A percentile compares a stretch with the other conserved stretches of the same genome.
Evolutionary conservation across 1,140 invertebrate genomes (phyloP).

Genomic region (Cyclina sinensis): DNA sequence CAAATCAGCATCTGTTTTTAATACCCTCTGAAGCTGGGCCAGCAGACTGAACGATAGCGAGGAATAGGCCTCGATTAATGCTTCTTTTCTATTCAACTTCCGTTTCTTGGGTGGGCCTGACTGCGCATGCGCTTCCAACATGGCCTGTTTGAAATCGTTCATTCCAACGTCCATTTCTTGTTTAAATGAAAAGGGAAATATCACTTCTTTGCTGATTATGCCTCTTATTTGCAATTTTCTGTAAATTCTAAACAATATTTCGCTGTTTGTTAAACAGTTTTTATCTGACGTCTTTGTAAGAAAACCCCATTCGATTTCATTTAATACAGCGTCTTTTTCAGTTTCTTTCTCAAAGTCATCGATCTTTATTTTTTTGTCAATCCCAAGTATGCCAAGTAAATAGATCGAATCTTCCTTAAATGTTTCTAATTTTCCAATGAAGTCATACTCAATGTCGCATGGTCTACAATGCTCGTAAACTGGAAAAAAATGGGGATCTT

Average conservation of each 20-base stretch:
- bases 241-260: slow-evolving; percentile 64
- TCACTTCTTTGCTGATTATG: slow-evolving; percentile 64
- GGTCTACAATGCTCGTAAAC: slow-evolving; percentile 73
- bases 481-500: slow-evolving; percentile 70
- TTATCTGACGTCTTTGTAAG: slow-evolving; percentile 17
- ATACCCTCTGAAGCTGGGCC: not conserved
- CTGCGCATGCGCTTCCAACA: not conserved
- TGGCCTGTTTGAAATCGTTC: not conserved
- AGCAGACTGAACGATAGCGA: not conserved
- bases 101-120: not conserved
- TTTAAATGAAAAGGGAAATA: slow-evolving; percentile 49
- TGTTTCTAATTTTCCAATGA: slow-evolving; percentile 76
- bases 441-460: slow-evolving; percentile 71
- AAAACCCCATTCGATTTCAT: slow-evolving; percentile 67
- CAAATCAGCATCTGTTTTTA: not conserved
- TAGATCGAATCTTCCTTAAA: slow-evolving; percentile 68
- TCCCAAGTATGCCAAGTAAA: slow-evolving; percentile 62
- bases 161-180: not conserved
- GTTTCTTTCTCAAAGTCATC: slow-evolving; percentile 46
- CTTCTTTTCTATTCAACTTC: slow-evolving; percentile 37
- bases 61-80: not conserved
- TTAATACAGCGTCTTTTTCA: slow-evolving; percentile 68
- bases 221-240: slow-evolving; percentile 73
- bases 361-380: slow-evolving; percentile 46
- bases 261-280: slow-evolving; percentile 69